A percentile compares a stretch with the other conserved stretches of the same genome.
Evolutionary conservation across 2,888 invertebrate species (phyloP).

Genomic region (Sphaerophoria rueppellii): DNA sequence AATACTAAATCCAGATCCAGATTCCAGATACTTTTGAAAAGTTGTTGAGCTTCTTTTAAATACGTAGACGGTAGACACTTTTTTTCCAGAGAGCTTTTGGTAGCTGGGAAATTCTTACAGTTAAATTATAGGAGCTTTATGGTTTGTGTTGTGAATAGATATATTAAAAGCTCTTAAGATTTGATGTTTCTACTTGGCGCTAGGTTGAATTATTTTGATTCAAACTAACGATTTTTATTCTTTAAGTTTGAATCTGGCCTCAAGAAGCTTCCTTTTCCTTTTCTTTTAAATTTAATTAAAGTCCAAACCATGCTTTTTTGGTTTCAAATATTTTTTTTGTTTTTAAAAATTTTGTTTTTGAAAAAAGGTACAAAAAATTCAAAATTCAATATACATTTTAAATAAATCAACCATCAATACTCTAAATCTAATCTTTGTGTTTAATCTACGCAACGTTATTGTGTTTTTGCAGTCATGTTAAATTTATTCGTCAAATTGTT

Average conservation of each 20-base stretch:
- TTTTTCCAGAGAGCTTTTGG: not conserved
- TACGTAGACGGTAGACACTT: not conserved
- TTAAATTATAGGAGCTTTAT: not conserved
- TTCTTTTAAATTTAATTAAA: not conserved
- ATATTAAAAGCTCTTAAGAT: not conserved
- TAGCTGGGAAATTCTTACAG: not conserved
- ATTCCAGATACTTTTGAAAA: not conserved
- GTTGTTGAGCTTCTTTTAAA: not conserved
- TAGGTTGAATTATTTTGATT: not conserved
- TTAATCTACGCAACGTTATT: not conserved
- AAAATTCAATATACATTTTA: slow-evolving; percentile 21
- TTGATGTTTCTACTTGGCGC: not conserved
- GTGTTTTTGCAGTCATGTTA: slow-evolving; percentile 31
- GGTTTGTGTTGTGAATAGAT: not conserved
- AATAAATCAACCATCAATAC: slow-evolving; percentile 12
- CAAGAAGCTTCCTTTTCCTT: no score
- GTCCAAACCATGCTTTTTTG: not conserved
- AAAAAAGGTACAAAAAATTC: slow-evolving; percentile 65
- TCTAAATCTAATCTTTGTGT: not conserved
- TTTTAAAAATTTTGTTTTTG: slow-evolving; percentile 38
- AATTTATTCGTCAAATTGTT: slow-evolving; percentile 74
- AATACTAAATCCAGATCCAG: no score
- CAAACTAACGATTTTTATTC: no score
- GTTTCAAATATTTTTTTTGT: not conserved
- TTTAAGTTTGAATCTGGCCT: no score